Conservation (phyloP, 2,113 vertebrate species). For the Pungitius pungitius region DNA sequence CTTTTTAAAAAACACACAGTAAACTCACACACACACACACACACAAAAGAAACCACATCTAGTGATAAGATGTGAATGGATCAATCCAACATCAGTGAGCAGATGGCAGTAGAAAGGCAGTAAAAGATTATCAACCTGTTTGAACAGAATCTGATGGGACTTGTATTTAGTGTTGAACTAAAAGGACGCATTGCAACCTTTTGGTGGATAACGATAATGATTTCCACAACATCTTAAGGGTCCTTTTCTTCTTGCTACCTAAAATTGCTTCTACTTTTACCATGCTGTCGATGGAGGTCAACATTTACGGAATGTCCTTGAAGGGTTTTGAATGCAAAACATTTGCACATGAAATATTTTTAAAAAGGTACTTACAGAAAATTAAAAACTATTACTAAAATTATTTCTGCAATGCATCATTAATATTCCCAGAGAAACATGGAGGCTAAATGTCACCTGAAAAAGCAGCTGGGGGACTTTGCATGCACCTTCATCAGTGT, state of each 20-base stretch:
- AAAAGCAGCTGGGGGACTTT: slow-evolving; percentile 70
- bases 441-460: too few species aligned
- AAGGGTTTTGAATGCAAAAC: not conserved
- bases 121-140: not conserved
- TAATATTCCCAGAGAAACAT: too few species aligned
- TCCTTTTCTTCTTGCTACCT: not conserved
- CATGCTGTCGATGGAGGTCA: too few species aligned
- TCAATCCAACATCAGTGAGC: not conserved
- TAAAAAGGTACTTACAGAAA: too few species aligned
- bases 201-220: not conserved
- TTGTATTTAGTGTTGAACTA: not conserved
- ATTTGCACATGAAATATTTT: too few species aligned
- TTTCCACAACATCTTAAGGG: not conserved
- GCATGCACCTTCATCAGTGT: slow-evolving; percentile 75
- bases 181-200: not conserved
- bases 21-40: slow-evolving; percentile 6
- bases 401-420: too few species aligned
- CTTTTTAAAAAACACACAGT: not conserved
- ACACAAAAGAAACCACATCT: slow-evolving; percentile 38
- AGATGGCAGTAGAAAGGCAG: slow-evolving; percentile 9
- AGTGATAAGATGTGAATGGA: slow-evolving; percentile 15
- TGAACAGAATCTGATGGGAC: not conserved
- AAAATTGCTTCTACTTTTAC: not conserved
- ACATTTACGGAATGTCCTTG: not conserved
- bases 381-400: too few species aligned